Base-by-base conservation (phyloP, 2,113 vertebrate genomes). In the Semicossyphus pulcher region DNA sequence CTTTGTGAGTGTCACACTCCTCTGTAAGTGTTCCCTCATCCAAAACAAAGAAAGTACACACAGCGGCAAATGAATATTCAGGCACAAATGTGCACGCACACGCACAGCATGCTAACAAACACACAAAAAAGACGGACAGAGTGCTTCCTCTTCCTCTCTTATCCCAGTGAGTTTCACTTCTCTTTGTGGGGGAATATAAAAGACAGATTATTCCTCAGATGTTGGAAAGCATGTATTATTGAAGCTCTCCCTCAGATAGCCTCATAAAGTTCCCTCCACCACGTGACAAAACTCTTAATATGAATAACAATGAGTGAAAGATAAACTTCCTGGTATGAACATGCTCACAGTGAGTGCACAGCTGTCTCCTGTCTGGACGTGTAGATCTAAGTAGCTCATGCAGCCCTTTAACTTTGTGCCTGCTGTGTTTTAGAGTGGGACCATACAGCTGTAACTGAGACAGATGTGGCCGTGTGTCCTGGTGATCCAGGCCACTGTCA, bases 151-250 rank as follows among this genome's bases (percentile, higher is more conserved):
- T 56, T 36, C 53, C 54, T 28, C 21, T 76, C 65, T 42, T 31
- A 53, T 83, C 60, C 64, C 57, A 61, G 32, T 10, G 51, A 71
- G 37, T 67, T 80, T 53, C 23, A 42, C 25, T 26, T 68, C 42
- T 42, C 42, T 85, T 78, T 84, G 61, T 68, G 32, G 41, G 57
- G 28, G 23, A 84, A 52, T 72, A 80, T 78, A 51, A 86, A 80
- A 81, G 67, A 67, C 49, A 64, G 39, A 72, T n/a, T 63, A 80
- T 69, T 81, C 54, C 51, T 86, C 65, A 80, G 77, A 91, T 77
- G 79, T 84, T 81, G 65, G 51, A 69, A 63, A 51, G 26, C 51
- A 71, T 85, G 68, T 72, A 86, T 81, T 86, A 86, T 86, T 84
- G 32, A 91, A 74, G 58, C 26, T 36, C 47, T 59, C 47, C 23